Conservation (phyloP, 2,113 vertebrate species). For the Vulpes vulpes region DNA sequence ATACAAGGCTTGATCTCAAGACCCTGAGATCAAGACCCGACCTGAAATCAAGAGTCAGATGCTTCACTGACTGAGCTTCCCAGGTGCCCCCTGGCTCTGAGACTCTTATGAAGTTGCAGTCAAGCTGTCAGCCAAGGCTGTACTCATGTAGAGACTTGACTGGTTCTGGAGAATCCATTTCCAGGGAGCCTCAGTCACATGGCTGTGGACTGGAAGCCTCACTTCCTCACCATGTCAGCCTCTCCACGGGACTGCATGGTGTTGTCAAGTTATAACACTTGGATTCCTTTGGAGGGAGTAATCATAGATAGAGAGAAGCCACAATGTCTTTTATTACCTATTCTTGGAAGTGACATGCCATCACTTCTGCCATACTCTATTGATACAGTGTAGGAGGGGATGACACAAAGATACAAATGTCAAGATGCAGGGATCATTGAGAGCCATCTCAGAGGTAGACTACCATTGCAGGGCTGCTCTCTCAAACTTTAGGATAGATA, state of each 20-base stretch:
- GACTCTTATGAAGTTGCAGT: neutral
- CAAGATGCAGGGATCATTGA: neutral
- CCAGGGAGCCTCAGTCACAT: neutral
- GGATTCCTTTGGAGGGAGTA: neutral
- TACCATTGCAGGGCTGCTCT: neutral
- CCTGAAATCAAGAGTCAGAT: neutral
- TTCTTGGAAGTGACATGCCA: neutral
- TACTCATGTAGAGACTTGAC: neutral
- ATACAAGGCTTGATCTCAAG: neutral
- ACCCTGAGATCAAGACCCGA: no score
- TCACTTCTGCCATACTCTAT: neutral
- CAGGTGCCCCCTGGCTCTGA: neutral
- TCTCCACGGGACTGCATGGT: neutral
- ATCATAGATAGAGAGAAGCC: neutral
- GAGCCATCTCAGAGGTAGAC: neutral
- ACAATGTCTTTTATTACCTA: slow-evolving; percentile 2
- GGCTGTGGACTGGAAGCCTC: neutral
- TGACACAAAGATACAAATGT: neutral
- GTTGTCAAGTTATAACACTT: neutral
- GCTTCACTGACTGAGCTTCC: neutral
- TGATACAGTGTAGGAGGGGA: neutral
- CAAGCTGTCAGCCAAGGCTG: neutral
- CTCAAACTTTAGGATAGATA: neutral
- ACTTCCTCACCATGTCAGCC: neutral
- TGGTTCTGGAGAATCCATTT: neutral